Percentiles rank a stretch among this genome's conserved stretches.
These are phyloP conservation scores for Temnothorax curvispinosus DNA, from an alignment of 1,140 invertebrate genomes.

Conservation along the genomic window DNA sequence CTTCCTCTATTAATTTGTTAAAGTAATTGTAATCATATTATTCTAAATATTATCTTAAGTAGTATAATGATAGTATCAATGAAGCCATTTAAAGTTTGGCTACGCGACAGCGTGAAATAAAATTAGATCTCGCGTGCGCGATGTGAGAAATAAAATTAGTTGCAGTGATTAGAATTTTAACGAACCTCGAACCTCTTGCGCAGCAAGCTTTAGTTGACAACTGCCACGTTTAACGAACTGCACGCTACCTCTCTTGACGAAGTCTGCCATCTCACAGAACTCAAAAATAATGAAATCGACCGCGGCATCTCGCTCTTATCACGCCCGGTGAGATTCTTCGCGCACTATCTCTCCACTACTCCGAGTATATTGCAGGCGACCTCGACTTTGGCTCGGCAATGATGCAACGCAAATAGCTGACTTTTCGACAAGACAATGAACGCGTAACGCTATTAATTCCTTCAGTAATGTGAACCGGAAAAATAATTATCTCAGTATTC, in stretches of 20 bases:
- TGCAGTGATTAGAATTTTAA: conserved; percentile 39
- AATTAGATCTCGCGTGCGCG: background rate
- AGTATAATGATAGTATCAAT: background rate
- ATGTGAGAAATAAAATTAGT: background rate
- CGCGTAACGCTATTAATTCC: background rate
- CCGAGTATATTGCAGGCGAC: conserved; percentile 71
- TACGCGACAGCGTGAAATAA: background rate
- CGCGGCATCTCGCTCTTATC: conserved; percentile 74
- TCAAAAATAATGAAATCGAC: conserved; percentile 63
- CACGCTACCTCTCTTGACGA: conserved; percentile 81
- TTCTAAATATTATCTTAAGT: conserved; percentile 1
- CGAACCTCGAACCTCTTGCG: conserved; percentile 86
- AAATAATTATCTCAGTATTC: background rate
- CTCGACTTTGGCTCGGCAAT: conserved; percentile 77
- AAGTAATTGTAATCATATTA: background rate
- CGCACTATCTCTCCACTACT: conserved; percentile 71
- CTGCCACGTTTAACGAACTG: conserved; percentile 85
- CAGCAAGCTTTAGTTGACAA: conserved; percentile 85
- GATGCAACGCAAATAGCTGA: conserved; percentile 67
- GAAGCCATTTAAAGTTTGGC: background rate
- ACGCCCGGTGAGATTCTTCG: conserved; percentile 51
- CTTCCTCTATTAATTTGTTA: background rate
- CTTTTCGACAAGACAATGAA: conserved; percentile 49
- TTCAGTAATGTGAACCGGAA: background rate
- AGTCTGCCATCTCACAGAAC: conserved; percentile 81